Evolutionary conservation across 2,797 vertebrate genomes (phyloP), one percentile per base, ranked within the genome.

Genomic region (Periparus ater): DNA sequence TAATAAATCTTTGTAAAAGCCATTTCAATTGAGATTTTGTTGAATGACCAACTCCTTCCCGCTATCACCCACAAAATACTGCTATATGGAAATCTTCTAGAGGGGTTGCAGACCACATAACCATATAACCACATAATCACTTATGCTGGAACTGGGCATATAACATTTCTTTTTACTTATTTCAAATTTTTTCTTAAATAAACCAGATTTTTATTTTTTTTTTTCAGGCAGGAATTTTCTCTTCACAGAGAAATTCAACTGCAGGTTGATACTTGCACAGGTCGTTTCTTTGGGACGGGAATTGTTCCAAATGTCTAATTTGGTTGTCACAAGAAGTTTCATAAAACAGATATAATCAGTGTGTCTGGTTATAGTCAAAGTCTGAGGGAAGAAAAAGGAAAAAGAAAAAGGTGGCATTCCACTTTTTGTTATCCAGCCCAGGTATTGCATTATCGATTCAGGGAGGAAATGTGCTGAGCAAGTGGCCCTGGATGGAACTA

Each of bases 381-480:
- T 58, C 40, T 47, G 47, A 38, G 32, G 7, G 7, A 8, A 11
- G 4, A 11, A 36, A 47, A 48, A 61, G 17, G 4, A n/a, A 54
- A 68, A 32, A 54, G 22, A 22, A 83, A 73, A 72, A 42, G 7
- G 21, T 60, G n/a, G 16, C 18, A 73, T 82, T 95, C 85, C 74
- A 75, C 38, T 88, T 96, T 95, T 89, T 61, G 71, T 94, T 94
- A 66, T 94, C 91, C 63, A 85, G 85, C 11, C 62, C 91, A 96
- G 91, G 89, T 96, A 95, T 87, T 86, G 57, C 45, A 76, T 80
- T 97, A 97, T 93, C 1, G 88, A 96, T 95, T 97, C 93, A 85
- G 75, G 91, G 77, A 94, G 82, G 60, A 96, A 97, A 95, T 95
- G 76, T 88, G 85, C 94, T 88, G 93, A 95, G 88, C 54, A 60